These are phyloP conservation scores for Adelphocoris suturalis DNA, from an alignment of 2,888 invertebrate species.

Conservation along the genomic window DNA sequence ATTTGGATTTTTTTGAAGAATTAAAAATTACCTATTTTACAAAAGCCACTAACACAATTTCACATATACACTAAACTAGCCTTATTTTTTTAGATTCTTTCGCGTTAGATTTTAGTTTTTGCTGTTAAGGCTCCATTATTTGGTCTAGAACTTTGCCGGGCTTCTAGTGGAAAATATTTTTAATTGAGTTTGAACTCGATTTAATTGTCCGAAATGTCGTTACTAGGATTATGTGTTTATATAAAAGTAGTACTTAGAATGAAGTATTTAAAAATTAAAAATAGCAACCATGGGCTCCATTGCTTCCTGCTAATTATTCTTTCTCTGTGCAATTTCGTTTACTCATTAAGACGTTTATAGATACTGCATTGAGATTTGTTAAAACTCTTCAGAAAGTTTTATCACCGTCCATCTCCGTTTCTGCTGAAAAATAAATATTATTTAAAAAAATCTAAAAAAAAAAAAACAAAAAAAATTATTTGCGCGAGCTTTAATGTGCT, in stretches of 20 bases:
- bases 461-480: constrained; percentile 17
- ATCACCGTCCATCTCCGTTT: constrained; percentile 67
- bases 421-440: constrained; percentile 50
- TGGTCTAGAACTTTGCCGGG: neutral
- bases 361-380: constrained; percentile 23
- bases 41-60: constrained; percentile 18
- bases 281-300: constrained; percentile 46
- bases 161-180: too few relatives aligned
- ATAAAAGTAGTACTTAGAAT: constrained; percentile 43
- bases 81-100: constrained; percentile 24
- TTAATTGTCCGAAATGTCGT: constrained; percentile 56
- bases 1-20: constrained; percentile 4
- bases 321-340: constrained; percentile 51
- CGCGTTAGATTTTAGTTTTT: neutral
- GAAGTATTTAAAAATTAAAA: constrained; percentile 20
- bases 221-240: constrained; percentile 49
- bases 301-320: constrained; percentile 55
- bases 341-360: constrained; percentile 41
- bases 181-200: constrained; percentile 38
- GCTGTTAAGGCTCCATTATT: neutral
- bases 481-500: constrained; percentile 69
- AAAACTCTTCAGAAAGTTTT: constrained; percentile 60
- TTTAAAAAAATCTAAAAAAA: neutral
- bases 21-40: too few relatives aligned
- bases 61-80: neutral